phyloP scores from a whole-genome alignment of 1,140 invertebrate species.

The Drosophila kikkawai region DNA sequence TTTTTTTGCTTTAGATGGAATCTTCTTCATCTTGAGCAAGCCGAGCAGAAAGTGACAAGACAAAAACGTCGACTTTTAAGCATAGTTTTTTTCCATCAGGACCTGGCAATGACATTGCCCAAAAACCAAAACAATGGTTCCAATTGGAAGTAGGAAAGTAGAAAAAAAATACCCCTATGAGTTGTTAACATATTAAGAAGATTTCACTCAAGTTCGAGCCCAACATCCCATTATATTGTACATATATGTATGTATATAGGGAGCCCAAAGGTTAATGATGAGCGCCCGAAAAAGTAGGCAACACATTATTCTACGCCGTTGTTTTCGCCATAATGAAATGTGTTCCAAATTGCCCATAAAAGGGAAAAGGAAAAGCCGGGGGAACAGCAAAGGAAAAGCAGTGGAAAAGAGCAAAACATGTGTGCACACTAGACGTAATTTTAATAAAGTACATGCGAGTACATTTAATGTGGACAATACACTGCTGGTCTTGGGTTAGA shows the following conservation, averaged over 20 bases:
- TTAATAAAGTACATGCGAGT: conserved; percentile 26
- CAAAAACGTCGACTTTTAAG: conserved; percentile 29
- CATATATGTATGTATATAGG: not conserved
- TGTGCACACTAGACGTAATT: conserved; percentile 33
- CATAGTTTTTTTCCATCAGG: conserved; percentile 25
- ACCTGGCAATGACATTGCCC: conserved; percentile 20
- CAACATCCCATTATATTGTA: conserved; percentile 33
- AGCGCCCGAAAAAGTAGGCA: conserved; percentile 60
- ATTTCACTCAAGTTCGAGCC: conserved; percentile 70
- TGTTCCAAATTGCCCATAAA: conserved; percentile 76
- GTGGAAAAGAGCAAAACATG: conserved; percentile 24
- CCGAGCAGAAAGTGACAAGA: conserved; percentile 45
- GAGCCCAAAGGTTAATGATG: conserved; percentile 62
- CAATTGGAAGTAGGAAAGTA: not conserved
- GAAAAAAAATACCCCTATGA: conserved; percentile 52
- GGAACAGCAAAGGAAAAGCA: not conserved
- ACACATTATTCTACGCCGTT: conserved; percentile 42
- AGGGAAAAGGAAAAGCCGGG: conserved; percentile 33
- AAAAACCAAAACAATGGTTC: not conserved
- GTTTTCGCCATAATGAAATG: conserved; percentile 62
- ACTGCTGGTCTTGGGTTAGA: too few species aligned
- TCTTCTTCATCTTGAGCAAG: conserved; percentile 38
- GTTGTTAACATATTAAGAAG: conserved; percentile 80
- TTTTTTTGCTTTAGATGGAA: conserved; percentile 5
- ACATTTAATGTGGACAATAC: conserved; percentile 23